Evolutionary conservation across 2,113 vertebrate species (phyloP).

Genomic region (Acrocephalus arundinaceus): DNA sequence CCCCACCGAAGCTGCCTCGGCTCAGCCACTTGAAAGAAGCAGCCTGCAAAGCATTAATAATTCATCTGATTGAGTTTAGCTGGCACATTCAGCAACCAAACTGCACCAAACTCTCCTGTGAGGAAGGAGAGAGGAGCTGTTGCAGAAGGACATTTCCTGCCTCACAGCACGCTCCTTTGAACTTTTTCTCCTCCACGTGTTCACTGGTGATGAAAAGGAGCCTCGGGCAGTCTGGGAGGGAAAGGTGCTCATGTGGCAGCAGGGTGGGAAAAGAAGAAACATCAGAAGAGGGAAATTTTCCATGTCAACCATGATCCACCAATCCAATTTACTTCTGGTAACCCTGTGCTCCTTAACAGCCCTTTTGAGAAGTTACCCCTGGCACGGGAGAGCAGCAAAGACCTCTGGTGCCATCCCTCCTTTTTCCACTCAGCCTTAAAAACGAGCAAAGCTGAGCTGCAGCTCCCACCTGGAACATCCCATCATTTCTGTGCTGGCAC

Average conservation of each 20-base stretch:
- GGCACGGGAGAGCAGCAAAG: neutral
- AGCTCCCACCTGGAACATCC: neutral
- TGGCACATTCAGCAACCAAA: slow-evolving; percentile 26
- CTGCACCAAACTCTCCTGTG: neutral
- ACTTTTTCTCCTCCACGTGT: neutral
- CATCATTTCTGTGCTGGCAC: fast-evolving
- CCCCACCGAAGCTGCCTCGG: slow-evolving; percentile 11
- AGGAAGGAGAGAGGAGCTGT: neutral
- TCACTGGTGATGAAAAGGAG: neutral
- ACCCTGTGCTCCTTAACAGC: neutral
- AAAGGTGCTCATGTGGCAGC: neutral
- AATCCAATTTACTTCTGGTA: neutral
- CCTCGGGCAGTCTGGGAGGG: neutral
- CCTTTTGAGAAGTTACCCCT: neutral
- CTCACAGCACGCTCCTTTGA: neutral
- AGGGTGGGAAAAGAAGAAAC: neutral
- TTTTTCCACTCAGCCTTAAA: neutral
- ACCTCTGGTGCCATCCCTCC: neutral
- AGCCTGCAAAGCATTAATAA: slow-evolving; percentile 52
- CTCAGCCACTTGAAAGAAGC: slow-evolving; percentile 27
- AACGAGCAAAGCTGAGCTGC: neutral
- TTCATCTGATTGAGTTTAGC: slow-evolving; percentile 38
- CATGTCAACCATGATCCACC: neutral
- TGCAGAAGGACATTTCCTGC: neutral
- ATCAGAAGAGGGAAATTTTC: neutral